These are phyloP conservation scores for Alauda arvensis DNA, from an alignment of 2,797 vertebrate species.

Conservation along the genomic window DNA sequence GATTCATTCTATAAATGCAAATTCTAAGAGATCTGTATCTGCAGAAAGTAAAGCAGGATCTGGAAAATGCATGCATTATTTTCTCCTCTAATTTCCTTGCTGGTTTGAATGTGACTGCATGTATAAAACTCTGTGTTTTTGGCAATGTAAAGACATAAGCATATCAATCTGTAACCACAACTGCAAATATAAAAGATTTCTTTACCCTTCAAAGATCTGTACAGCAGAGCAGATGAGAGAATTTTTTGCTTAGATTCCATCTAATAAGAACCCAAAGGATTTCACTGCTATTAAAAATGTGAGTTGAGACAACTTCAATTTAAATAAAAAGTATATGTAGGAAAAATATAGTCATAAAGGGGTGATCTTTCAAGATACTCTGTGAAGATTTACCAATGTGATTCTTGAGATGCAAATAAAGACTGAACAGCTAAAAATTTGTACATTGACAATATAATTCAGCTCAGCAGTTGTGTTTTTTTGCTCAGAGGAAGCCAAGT, in stretches of 20 bases:
- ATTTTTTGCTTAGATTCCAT: not conserved
- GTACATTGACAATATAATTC: conserved; percentile 2
- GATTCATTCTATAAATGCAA: not conserved
- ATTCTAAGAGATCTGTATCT: not conserved
- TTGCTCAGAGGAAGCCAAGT: conserved; percentile 5
- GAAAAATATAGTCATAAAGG: not conserved
- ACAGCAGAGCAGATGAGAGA: not conserved
- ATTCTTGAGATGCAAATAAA: not conserved
- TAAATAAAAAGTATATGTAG: conserved; percentile 1
- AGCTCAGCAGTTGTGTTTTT: not conserved
- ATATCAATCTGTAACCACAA: not conserved
- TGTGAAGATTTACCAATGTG: not conserved
- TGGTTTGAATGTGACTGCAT: not conserved
- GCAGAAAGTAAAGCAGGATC: not conserved
- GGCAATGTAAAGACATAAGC: not conserved
- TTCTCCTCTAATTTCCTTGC: not conserved
- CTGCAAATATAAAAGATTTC: not conserved
- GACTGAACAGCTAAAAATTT: conserved; percentile 2
- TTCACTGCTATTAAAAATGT: conserved; percentile 25
- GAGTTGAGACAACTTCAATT: not conserved
- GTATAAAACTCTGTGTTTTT: not conserved
- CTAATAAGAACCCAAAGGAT: conserved; percentile 32
- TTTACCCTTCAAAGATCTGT: not conserved
- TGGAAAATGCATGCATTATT: not conserved
- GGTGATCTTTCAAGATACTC: not conserved